Evolutionary conservation across 2,113 vertebrate genomes (phyloP).

Genomic region (human (Homo sapiens)): GRCh38 chr3:96184501-96185000

Average conservation of each 20-base stretch:
- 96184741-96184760: neutral
- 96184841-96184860: neutral
- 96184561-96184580: neutral
- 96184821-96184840: neutral
- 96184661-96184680: neutral
- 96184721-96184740: neutral
- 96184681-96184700: neutral
- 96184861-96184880: neutral
- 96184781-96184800: neutral
- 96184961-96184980: neutral
- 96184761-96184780: neutral
- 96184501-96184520: neutral
- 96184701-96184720: neutral
- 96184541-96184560: neutral
- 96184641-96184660: neutral
- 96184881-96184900: neutral
- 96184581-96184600: neutral
- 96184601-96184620: neutral
- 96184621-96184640: neutral
- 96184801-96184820: neutral
- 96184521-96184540: neutral
- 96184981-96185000: neutral
- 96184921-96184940: neutral
- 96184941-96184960: neutral
- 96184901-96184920: neutral